phyloP scores from a whole-genome alignment of 2,113 vertebrate species.

The Campylomormyrus numenius region DNA sequence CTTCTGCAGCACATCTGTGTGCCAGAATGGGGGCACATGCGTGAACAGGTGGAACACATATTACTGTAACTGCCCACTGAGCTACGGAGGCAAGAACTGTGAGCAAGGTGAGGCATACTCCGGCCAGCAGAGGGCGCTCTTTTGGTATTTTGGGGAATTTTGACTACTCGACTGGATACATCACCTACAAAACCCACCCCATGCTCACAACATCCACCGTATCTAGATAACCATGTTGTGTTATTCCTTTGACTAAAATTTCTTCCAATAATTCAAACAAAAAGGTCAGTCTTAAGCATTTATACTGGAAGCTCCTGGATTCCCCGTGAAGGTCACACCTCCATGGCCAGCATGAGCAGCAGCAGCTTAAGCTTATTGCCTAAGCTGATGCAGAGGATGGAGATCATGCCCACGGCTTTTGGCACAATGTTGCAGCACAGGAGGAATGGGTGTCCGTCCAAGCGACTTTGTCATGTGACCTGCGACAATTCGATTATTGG shows the following conservation, averaged over 20 bases:
- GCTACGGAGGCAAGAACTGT: conserved; percentile 75
- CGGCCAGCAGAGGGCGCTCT: not conserved
- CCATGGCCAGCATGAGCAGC: not conserved
- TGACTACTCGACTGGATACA: not conserved
- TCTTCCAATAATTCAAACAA: not conserved
- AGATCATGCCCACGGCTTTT: not conserved
- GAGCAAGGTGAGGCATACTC: conserved; percentile 65
- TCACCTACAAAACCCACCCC: not conserved
- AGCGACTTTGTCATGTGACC: not conserved
- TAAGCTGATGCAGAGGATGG: not conserved
- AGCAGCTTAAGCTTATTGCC: not conserved
- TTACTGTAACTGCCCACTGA: conserved; percentile 64
- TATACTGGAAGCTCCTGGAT: not conserved
- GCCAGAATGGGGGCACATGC: conserved; percentile 73
- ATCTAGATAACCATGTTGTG: not conserved
- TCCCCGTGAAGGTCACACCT: conserved; percentile 7
- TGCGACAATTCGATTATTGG: not conserved
- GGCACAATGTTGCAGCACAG: not conserved
- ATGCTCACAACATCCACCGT: not conserved
- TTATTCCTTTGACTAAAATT: not conserved
- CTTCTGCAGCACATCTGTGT: conserved; percentile 63
- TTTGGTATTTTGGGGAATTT: not conserved
- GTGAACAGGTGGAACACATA: conserved; percentile 72
- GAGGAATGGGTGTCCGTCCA: not conserved
- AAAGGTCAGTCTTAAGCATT: not conserved